These are phyloP conservation scores for Octodon degus DNA, from an alignment of 2,113 vertebrate species.

Conservation along the genomic window DNA sequence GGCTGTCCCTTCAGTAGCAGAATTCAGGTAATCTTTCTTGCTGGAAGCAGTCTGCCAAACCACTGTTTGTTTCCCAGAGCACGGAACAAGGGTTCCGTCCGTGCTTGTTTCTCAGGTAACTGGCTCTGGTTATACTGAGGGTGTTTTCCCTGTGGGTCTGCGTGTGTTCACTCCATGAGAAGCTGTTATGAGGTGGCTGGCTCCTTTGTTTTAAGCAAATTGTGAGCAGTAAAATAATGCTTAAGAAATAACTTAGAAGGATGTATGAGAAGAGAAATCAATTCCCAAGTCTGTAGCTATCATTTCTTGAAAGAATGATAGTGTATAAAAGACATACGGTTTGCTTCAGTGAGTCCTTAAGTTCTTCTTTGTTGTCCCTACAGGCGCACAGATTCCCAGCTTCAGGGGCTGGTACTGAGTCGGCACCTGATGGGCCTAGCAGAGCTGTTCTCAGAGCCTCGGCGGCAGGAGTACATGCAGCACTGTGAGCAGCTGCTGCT, in stretches of 20 bases:
- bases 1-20: constrained; percentile 87
- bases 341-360: background rate
- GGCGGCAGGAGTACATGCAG: constrained; percentile 90
- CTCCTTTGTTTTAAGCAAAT: background rate
- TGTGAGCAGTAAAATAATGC: background rate
- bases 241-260: background rate
- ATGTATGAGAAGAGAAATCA: background rate
- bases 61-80: background rate
- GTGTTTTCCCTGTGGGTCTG: background rate
- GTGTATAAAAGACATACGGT: background rate
- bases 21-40: constrained; percentile 90
- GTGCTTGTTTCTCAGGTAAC: background rate
- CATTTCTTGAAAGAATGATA: background rate
- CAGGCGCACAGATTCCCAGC: constrained; percentile 90
- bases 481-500: constrained; percentile 89
- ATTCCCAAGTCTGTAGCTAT: background rate
- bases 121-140: background rate
- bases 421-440: constrained; percentile 91
- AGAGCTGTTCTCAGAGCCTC: constrained; percentile 89
- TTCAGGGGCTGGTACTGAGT: constrained; percentile 91
- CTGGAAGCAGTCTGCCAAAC: background rate
- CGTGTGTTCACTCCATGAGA: background rate
- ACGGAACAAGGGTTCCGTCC: background rate
- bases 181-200: background rate
- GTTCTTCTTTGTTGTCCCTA: constrained; percentile 55